phyloP scores from a whole-genome alignment of 2,113 vertebrate species.

The Cyanoramphus novaezelandiae region DNA sequence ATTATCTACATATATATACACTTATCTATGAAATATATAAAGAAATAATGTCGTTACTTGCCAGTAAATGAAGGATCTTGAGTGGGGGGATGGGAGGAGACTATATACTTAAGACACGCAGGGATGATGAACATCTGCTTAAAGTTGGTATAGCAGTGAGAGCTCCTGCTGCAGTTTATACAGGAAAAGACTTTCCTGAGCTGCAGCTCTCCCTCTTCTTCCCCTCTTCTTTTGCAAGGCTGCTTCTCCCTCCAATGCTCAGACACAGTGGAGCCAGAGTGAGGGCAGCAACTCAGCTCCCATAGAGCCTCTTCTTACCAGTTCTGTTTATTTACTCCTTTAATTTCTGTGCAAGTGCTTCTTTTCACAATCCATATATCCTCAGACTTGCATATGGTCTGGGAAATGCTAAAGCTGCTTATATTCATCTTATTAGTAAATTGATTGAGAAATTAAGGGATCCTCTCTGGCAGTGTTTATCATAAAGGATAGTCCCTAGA shows the following conservation, averaged over 20 bases:
- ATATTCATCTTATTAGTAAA: not conserved
- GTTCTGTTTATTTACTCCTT: not conserved
- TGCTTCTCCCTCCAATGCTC: not conserved
- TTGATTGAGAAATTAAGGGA: not conserved
- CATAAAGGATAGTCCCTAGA: not conserved
- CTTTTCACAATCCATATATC: not conserved
- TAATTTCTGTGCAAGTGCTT: not conserved
- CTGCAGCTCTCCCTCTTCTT: not conserved
- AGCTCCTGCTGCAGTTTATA: not conserved
- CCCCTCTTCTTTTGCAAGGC: not conserved
- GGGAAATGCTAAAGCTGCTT: not conserved
- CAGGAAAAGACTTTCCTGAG: not conserved
- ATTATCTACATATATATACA: too few species aligned
- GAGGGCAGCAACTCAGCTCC: not conserved
- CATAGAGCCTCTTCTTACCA: not conserved
- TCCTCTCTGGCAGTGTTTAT: not conserved
- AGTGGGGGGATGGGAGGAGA: not conserved
- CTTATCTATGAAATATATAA: not conserved
- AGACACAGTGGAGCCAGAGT: too few species aligned
- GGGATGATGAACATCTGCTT: not conserved
- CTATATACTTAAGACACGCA: accelerated
- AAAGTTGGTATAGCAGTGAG: accelerated
- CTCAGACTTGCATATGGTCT: not conserved
- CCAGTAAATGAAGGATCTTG: not conserved
- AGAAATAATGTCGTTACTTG: not conserved